phyloP scores from a whole-genome alignment of 2,888 invertebrate species.

The Nephrotoma appendiculata region DNA sequence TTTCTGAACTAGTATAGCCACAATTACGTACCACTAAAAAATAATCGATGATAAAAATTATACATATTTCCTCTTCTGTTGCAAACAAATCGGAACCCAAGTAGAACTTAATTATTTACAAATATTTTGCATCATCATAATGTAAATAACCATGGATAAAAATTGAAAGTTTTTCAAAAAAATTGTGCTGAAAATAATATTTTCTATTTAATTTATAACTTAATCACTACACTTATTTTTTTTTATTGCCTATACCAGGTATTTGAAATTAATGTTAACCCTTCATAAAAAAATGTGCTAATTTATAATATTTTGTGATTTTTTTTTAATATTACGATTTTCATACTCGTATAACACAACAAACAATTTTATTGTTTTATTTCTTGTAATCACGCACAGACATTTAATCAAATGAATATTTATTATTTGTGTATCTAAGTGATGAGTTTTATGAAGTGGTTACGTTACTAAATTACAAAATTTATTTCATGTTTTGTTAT shows the following conservation, averaged over 20 bases:
- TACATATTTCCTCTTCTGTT: not conserved
- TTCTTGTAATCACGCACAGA: not conserved
- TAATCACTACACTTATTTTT: not conserved
- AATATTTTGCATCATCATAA: not conserved
- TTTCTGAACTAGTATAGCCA: no score
- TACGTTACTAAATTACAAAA: not conserved
- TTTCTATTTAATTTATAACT: not conserved
- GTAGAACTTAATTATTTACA: not conserved
- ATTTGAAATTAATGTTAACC: not conserved
- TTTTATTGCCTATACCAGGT: not conserved
- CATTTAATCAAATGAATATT: not conserved
- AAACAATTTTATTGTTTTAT: not conserved
- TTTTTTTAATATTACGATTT: not conserved
- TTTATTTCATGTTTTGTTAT: not conserved
- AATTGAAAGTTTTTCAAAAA: not conserved
- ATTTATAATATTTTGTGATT: not conserved
- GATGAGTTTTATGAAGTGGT: not conserved
- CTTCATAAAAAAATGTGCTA: not conserved
- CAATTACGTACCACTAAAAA: not conserved
- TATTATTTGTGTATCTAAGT: not conserved
- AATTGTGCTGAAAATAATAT: not conserved
- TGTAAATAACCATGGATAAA: not conserved
- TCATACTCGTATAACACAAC: not conserved
- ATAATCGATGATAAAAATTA: not conserved
- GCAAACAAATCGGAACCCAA: not conserved